Evolutionary conservation across 1,140 invertebrate genomes (phyloP).

Genomic region (Pseudomyrmex cubaensis): DNA sequence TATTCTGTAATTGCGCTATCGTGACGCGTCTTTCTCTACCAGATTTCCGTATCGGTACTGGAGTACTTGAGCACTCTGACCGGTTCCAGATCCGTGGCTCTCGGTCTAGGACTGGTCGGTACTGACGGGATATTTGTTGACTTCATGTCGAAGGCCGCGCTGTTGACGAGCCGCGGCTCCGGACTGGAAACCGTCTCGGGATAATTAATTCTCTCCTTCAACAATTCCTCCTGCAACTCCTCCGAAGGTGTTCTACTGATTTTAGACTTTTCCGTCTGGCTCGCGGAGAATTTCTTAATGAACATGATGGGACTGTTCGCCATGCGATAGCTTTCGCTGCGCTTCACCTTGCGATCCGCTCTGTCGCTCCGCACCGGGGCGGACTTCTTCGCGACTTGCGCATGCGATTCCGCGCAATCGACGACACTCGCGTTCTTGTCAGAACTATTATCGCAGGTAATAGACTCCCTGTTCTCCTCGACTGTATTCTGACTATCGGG

Average conservation of each 20-base stretch:
- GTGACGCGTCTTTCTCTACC: slow-evolving; percentile 84
- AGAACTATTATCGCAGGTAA: background rate
- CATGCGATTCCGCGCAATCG: slow-evolving; percentile 33
- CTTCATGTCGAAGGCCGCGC: slow-evolving; percentile 74
- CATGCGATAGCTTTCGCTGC: slow-evolving; percentile 94
- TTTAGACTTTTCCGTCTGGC: slow-evolving; percentile 76
- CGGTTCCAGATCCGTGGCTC: slow-evolving; percentile 80
- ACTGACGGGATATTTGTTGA: slow-evolving; percentile 67
- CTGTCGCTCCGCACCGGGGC: slow-evolving; percentile 38
- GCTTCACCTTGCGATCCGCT: slow-evolving; percentile 87
- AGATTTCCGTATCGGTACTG: slow-evolving; percentile 90
- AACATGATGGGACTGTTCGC: slow-evolving; percentile 90
- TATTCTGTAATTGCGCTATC: background rate
- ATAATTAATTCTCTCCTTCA: slow-evolving; percentile 89
- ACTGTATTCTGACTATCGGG: background rate
- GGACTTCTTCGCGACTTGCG: slow-evolving; percentile 38
- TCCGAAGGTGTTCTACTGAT: slow-evolving; percentile 84
- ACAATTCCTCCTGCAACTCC: slow-evolving; percentile 86
- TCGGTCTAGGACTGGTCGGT: slow-evolving; percentile 81
- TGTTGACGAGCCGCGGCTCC: slow-evolving; percentile 80
- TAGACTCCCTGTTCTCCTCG: background rate
- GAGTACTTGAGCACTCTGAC: slow-evolving; percentile 86
- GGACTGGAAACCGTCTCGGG: slow-evolving; percentile 87
- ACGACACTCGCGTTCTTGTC: background rate
- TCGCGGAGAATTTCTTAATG: slow-evolving; percentile 81